Conservation (phyloP, 2,797 vertebrate species). For the Fistularia tabacaria region DNA sequence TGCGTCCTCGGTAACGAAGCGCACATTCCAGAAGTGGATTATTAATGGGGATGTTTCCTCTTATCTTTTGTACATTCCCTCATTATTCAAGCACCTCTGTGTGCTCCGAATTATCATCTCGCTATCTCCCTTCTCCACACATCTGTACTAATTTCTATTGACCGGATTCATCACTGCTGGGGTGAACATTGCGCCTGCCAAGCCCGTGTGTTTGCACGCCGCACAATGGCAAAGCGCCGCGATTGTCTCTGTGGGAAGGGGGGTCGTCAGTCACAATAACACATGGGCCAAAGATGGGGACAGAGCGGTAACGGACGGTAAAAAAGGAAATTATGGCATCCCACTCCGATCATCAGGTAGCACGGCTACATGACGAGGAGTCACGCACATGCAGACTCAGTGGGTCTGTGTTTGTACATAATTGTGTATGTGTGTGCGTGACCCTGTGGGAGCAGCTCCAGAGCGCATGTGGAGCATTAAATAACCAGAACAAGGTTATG, state of each 20-base stretch:
- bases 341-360: slow-evolving; percentile 4
- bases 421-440: neutral
- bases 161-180: slow-evolving; percentile 45
- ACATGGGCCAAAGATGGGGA: slow-evolving; percentile 41
- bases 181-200: slow-evolving; percentile 25
- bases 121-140: slow-evolving; percentile 50
- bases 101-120: slow-evolving; percentile 15
- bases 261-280: slow-evolving; percentile 43
- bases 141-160: slow-evolving; percentile 50
- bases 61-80: slow-evolving; percentile 29
- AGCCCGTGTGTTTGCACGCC: slow-evolving; percentile 9
- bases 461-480: slow-evolving; percentile 1
- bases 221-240: slow-evolving; percentile 24
- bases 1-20: slow-evolving; percentile 10
- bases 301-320: slow-evolving; percentile 1
- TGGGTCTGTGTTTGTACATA: neutral
- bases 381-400: no score
- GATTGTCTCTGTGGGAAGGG: slow-evolving; percentile 35
- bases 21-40: slow-evolving; percentile 4
- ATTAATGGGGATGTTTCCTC: slow-evolving; percentile 21
- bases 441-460: slow-evolving; percentile 12
- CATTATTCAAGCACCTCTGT: slow-evolving; percentile 31
- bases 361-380: neutral
- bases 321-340: slow-evolving; percentile 18
- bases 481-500: slow-evolving; percentile 9